Evolutionary conservation across 2,888 invertebrate species (phyloP).

Genomic region (Rhopalosiphum nymphaeae): DNA sequence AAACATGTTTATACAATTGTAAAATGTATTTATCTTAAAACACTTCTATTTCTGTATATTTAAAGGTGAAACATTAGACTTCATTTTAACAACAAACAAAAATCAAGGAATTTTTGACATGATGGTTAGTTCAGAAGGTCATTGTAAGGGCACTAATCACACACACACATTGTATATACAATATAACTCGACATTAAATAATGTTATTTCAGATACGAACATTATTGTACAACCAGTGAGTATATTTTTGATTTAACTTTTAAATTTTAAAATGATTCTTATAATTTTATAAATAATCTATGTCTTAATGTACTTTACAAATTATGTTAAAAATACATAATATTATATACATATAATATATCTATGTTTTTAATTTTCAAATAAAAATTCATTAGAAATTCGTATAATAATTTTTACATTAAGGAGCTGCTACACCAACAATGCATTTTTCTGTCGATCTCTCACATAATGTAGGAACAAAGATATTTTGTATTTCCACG

Average conservation of each 20-base stretch:
- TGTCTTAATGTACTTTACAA: not conserved
- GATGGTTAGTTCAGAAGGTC: slow-evolving; percentile 67
- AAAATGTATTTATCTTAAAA: not conserved
- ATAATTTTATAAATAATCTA: not conserved
- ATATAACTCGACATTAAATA: slow-evolving; percentile 32
- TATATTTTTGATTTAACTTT: not conserved
- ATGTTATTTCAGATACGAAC: slow-evolving; percentile 6
- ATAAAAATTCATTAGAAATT: not conserved
- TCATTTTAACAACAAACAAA: slow-evolving; percentile 78
- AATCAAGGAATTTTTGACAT: slow-evolving; percentile 76
- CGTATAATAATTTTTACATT: not conserved
- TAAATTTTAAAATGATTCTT: too few relatives aligned
- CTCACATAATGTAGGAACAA: too few relatives aligned
- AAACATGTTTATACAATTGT: not conserved
- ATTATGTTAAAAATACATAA: not conserved
- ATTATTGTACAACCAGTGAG: slow-evolving; percentile 20
- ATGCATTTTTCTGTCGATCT: too few relatives aligned
- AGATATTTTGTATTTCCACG: too few relatives aligned
- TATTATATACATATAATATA: not conserved
- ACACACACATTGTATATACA: slow-evolving; percentile 31
- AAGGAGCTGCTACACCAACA: not conserved
- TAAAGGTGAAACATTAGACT: slow-evolving; percentile 81
- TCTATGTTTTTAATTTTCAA: not conserved
- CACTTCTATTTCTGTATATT: not conserved
- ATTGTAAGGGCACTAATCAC: slow-evolving; percentile 28